Evolutionary conservation across 2,888 invertebrate genomes (phyloP), one percentile per base, ranked within the genome.

Genomic region (Cyrtodaria siliqua): DNA sequence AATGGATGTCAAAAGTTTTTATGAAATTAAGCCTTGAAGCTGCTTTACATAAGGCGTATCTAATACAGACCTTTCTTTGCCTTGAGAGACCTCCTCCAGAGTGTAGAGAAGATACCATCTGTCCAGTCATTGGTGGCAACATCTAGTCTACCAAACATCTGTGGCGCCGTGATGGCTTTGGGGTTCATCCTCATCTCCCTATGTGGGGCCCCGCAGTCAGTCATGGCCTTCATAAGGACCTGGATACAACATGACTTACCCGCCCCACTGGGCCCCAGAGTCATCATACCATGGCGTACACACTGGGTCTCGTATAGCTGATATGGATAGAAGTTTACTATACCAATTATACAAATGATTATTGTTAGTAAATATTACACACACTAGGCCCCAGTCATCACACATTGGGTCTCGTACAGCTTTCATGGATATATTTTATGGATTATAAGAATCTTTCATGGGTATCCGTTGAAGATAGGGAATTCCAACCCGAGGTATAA

Each of bases 51-150:
- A n/a, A n/a, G n/a, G n/a, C n/a, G n/a, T n/a, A n/a, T n/a, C n/a
- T n/a, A n/a, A n/a, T 26, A 16, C 33, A 20, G 40, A 91, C 92
- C 92, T 86, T 93, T 93, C 87, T 96, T 96, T 0, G 96, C 95
- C 93, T 96, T 96, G 23, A 96, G 94, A 1, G 97, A 96, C 92
- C 96, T 94, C 86, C 97, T 95, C 97, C 97, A 97, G 2, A 97
- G 93, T 0, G 97, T 97, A 0, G 97, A 97, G 92, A 97, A 97
- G 87, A 97, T 97, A 18, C 97, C 97, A 93, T 97, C 97, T 0
- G 97, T 97, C 97, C 97, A 97, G 91, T 97, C 97, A 92, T 97
- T 97, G 0, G 97, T 97, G 0, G 97, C 96, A 0, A 96, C 97
- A 92, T 97, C 97, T 44, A 97, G 93, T 47, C 96, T 95, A 0